phyloP scores from a whole-genome alignment of 2,888 invertebrate genomes.

The Cryptocheilus praepositus region DNA sequence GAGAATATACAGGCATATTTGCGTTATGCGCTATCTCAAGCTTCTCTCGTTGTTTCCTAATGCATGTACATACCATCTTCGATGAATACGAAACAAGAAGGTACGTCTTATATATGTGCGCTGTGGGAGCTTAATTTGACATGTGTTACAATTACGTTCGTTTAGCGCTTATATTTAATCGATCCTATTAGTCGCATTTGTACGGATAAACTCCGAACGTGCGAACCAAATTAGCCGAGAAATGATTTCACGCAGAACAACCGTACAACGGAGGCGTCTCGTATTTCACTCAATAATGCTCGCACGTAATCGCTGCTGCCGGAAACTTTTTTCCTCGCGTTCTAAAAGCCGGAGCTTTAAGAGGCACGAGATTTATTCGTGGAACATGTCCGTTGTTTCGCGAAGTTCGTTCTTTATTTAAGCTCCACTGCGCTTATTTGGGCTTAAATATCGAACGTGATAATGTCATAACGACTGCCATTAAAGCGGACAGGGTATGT shows the following conservation, averaged over 20 bases:
- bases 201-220: slow-evolving; percentile 20
- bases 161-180: slow-evolving; percentile 25
- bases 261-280: slow-evolving; percentile 5
- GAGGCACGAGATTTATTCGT: too few relatives aligned
- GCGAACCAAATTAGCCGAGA: slow-evolving; percentile 37
- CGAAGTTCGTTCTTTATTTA: too few relatives aligned
- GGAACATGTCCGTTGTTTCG: too few relatives aligned
- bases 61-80: not conserved
- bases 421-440: too few relatives aligned
- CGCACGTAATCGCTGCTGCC: not conserved
- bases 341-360: too few relatives aligned
- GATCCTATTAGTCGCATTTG: slow-evolving; percentile 30
- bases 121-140: slow-evolving; percentile 34
- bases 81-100: slow-evolving; percentile 17
- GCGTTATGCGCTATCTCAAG: slow-evolving; percentile 27
- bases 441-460: too few relatives aligned
- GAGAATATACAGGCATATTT: slow-evolving; percentile 12
- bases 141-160: slow-evolving; percentile 23
- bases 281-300: too few relatives aligned
- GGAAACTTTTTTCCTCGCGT: too few relatives aligned
- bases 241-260: slow-evolving; percentile 36
- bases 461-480: too few relatives aligned
- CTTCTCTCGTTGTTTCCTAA: not conserved
- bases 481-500: too few relatives aligned
- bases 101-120: slow-evolving; percentile 26